A percentile compares a stretch with the other conserved stretches of the same genome.
phyloP scores from a whole-genome alignment of 1,140 invertebrate species.

The Melanaphis sacchari region DNA sequence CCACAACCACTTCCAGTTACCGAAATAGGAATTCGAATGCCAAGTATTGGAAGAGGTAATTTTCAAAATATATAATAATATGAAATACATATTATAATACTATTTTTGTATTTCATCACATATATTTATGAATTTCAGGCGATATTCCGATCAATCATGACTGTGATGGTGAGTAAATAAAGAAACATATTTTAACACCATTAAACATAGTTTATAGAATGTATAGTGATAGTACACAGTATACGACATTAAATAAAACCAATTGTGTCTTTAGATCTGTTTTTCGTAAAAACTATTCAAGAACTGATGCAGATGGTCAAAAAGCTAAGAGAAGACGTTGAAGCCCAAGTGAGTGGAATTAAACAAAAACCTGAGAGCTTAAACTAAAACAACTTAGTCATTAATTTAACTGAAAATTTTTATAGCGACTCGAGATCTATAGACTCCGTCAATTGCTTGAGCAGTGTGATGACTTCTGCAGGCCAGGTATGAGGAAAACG shows the following conservation, averaged over 20 bases:
- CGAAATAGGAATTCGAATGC: slow-evolving; percentile 35
- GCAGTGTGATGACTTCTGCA: slow-evolving; percentile 79
- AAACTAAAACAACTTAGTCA: not conserved
- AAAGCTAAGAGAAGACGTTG: slow-evolving; percentile 73
- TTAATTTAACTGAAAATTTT: slow-evolving; percentile 28
- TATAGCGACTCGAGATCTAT: slow-evolving; percentile 74
- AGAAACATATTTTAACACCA: slow-evolving; percentile 3
- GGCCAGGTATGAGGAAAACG: slow-evolving; percentile 61
- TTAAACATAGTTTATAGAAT: not conserved
- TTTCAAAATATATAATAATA: not conserved
- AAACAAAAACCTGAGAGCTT: not conserved
- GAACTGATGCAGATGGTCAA: slow-evolving; percentile 78
- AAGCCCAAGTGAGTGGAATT: slow-evolving; percentile 65
- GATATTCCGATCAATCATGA: slow-evolving; percentile 78
- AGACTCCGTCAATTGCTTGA: slow-evolving; percentile 75
- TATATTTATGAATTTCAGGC: slow-evolving; percentile 64
- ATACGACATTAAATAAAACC: not conserved
- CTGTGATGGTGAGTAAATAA: slow-evolving; percentile 67
- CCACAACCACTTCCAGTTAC: slow-evolving; percentile 19
- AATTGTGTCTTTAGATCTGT: slow-evolving; percentile 66
- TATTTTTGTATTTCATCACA: not conserved
- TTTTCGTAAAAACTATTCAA: slow-evolving; percentile 74
- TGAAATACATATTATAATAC: not conserved
- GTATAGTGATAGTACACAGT: too few species aligned
- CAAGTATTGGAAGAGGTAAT: slow-evolving; percentile 1